Evolutionary conservation across 2,797 vertebrate genomes (phyloP).

Genomic region (Lepus oiostolus): DNA sequence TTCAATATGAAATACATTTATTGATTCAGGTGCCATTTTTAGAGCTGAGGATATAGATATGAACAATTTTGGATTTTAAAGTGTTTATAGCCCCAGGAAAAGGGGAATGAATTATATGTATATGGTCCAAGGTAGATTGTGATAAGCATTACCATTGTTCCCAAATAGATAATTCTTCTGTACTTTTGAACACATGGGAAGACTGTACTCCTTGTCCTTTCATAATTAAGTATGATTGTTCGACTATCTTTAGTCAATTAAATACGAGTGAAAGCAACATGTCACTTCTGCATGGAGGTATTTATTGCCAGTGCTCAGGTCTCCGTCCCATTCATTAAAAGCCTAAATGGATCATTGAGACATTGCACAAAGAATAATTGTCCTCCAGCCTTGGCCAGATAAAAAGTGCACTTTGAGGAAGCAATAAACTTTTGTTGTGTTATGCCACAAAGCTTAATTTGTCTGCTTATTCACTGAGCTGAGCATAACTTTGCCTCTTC

Average conservation of each 20-base stretch:
- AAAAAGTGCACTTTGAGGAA: background rate
- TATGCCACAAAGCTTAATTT: background rate
- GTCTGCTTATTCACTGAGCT: background rate
- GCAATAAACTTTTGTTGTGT: background rate
- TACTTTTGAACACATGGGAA: background rate
- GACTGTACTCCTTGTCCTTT: background rate
- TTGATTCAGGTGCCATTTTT: background rate
- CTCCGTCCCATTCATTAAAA: background rate
- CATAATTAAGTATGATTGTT: background rate
- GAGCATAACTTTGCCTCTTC: background rate
- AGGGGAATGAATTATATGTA: background rate
- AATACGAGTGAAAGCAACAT: background rate
- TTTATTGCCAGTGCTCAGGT: background rate
- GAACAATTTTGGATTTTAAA: background rate
- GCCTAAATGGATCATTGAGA: background rate
- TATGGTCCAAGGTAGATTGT: background rate
- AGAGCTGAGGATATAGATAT: background rate
- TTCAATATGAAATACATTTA: background rate
- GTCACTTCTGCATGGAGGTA: background rate
- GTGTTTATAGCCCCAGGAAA: background rate
- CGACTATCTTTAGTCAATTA: background rate
- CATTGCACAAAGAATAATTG: background rate
- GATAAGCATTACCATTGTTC: background rate
- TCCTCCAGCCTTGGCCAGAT: background rate
- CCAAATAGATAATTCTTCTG: background rate